phyloP scores from a whole-genome alignment of 2,113 vertebrate species.

The Alces alces region DNA sequence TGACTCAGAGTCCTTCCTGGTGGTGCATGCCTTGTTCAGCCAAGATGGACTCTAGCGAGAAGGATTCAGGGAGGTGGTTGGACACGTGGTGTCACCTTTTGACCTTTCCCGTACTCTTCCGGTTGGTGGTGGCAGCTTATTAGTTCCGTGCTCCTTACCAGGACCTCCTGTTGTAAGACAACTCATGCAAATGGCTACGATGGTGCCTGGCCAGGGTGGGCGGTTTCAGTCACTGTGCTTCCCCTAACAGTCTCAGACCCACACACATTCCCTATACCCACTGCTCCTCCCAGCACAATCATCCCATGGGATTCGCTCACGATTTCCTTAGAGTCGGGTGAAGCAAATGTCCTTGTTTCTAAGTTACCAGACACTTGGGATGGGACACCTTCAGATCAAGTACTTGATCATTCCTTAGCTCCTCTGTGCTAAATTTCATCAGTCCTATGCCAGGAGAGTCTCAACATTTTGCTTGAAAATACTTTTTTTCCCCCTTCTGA shows the following conservation, averaged over 20 bases:
- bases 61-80: not conserved
- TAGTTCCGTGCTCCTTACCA: not conserved
- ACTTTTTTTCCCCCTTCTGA: not conserved
- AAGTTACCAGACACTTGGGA: not conserved
- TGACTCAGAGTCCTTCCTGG: not conserved
- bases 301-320: not conserved
- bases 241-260: not conserved
- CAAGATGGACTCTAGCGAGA: not conserved
- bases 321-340: not conserved
- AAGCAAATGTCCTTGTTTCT: not conserved
- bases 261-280: rapidly evolving
- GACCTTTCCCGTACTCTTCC: not conserved
- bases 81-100: not conserved
- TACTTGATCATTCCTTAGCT: not conserved
- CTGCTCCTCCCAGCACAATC: not conserved
- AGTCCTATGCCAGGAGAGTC: not conserved
- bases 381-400: not conserved
- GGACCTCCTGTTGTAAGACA: not conserved
- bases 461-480: not conserved
- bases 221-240: not conserved
- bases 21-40: not conserved
- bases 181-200: not conserved
- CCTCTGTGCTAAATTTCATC: not conserved
- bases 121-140: not conserved
- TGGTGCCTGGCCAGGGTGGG: not conserved